These are phyloP conservation scores for Scaptomyza cyrtandrae DNA, from an alignment of 2,888 invertebrate species.

Conservation along the genomic window DNA sequence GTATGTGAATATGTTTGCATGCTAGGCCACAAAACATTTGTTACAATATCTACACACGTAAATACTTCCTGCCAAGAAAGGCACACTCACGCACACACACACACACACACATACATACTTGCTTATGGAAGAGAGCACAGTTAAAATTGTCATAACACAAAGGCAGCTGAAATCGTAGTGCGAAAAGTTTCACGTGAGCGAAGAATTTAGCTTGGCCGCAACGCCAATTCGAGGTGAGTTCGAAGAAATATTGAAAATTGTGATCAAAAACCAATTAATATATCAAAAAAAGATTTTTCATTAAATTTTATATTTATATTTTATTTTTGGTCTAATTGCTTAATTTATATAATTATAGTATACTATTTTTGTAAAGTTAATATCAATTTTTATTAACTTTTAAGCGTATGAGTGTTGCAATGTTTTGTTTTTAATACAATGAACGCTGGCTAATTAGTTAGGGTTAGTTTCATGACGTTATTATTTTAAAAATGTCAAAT, in stretches of 20 bases:
- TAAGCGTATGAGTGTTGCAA: too few species aligned
- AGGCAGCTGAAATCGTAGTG: slow-evolving; percentile 79
- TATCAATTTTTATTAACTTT: too few species aligned
- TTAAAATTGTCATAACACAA: slow-evolving; percentile 81
- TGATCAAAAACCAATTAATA: neutral
- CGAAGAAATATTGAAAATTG: neutral
- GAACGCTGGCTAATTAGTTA: too few species aligned
- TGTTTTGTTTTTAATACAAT: too few species aligned
- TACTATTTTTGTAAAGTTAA: too few species aligned
- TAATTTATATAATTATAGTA: too few species aligned
- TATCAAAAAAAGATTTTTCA: neutral
- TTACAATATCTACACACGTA: slow-evolving; percentile 74
- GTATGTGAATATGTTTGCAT: slow-evolving; percentile 16
- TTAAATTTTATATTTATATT: neutral
- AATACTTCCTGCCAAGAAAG: slow-evolving; percentile 74
- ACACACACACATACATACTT: too few species aligned
- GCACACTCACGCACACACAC: slow-evolving; percentile 55
- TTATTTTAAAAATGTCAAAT: too few species aligned
- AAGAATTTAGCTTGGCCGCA: slow-evolving; percentile 39
- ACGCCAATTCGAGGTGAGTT: slow-evolving; percentile 30
- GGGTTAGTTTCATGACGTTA: too few species aligned
- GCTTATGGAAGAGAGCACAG: slow-evolving; percentile 65
- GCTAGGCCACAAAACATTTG: slow-evolving; percentile 65
- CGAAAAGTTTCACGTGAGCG: slow-evolving; percentile 66
- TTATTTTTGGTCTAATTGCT: neutral